Percentiles rank a stretch among this genome's conserved stretches.
Conservation (phyloP, 2,113 vertebrate genomes). For the Rhabdornis inornatus region DNA sequence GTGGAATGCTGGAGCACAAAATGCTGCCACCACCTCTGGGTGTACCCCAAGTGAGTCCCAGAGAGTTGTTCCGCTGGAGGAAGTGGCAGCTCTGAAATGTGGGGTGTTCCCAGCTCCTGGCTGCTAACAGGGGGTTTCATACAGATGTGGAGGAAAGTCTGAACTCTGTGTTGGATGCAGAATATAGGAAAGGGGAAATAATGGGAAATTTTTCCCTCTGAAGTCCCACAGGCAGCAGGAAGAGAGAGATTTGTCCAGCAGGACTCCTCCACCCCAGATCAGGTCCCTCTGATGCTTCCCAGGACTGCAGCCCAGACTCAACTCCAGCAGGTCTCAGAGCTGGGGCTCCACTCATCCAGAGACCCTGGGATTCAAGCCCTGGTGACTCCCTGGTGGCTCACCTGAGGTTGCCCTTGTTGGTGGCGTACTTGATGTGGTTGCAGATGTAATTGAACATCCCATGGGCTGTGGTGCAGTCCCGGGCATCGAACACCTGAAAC, state of each 20-base stretch:
- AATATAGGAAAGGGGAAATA: neutral
- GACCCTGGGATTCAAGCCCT: accelerated
- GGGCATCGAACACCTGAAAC: slow-evolving; percentile 92
- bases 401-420: slow-evolving; percentile 99
- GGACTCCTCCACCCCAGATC: neutral
- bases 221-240: neutral
- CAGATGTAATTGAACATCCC: slow-evolving; percentile 99
- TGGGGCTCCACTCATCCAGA: neutral
- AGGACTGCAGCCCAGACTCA: neutral
- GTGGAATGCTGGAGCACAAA: accelerated
- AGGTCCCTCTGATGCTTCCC: accelerated
- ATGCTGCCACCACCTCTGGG: neutral
- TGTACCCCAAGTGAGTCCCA: neutral
- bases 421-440: slow-evolving; percentile 98
- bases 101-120: neutral
- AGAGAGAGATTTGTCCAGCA: neutral
- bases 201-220: neutral
- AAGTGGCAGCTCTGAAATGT: neutral
- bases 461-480: slow-evolving; percentile 94
- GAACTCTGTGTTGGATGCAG: neutral
- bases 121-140: neutral
- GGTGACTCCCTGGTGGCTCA: slow-evolving; percentile 30
- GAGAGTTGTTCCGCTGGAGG: accelerated
- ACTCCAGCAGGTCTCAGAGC: neutral
- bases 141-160: neutral